Conservation (phyloP, 1,140 invertebrate species). For the Formica exsecta region DNA sequence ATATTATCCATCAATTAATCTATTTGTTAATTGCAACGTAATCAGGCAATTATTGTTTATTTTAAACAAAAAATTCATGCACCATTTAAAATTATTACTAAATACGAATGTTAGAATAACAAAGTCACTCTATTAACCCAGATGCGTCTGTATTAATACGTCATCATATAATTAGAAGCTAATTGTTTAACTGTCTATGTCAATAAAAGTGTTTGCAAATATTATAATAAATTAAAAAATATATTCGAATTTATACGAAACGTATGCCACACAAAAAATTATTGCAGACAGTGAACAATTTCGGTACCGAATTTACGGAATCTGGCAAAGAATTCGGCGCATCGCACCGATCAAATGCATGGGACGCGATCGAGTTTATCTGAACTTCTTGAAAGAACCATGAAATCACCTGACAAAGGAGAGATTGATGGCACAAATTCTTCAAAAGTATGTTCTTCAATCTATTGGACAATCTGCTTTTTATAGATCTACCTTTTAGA, state of each 20-base stretch:
- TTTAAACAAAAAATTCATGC: neutral
- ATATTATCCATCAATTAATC: neutral
- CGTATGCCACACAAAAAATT: neutral
- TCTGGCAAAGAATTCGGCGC: slow-evolving; percentile 37
- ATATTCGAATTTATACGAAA: neutral
- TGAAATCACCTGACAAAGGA: slow-evolving; percentile 45
- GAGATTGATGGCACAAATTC: slow-evolving; percentile 44
- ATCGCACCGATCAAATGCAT: slow-evolving; percentile 23
- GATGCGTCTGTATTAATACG: neutral
- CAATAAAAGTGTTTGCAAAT: neutral
- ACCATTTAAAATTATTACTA: slow-evolving; percentile 1
- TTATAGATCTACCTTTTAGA: neutral
- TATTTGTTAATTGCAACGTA: neutral
- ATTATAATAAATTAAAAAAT: slow-evolving; percentile 6
- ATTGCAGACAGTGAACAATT: slow-evolving; percentile 13
- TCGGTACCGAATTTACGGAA: slow-evolving; percentile 45
- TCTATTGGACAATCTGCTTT: slow-evolving; percentile 22
- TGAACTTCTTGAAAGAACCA: slow-evolving; percentile 32
- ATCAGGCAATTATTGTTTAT: neutral
- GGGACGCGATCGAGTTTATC: slow-evolving; percentile 22
- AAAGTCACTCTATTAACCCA: neutral
- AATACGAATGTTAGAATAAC: neutral
- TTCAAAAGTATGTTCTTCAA: slow-evolving; percentile 32
- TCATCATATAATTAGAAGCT: neutral
- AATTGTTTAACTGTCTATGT: neutral